These are phyloP conservation scores for Promerops cafer DNA, from an alignment of 2,113 vertebrate species.

Conservation along the genomic window DNA sequence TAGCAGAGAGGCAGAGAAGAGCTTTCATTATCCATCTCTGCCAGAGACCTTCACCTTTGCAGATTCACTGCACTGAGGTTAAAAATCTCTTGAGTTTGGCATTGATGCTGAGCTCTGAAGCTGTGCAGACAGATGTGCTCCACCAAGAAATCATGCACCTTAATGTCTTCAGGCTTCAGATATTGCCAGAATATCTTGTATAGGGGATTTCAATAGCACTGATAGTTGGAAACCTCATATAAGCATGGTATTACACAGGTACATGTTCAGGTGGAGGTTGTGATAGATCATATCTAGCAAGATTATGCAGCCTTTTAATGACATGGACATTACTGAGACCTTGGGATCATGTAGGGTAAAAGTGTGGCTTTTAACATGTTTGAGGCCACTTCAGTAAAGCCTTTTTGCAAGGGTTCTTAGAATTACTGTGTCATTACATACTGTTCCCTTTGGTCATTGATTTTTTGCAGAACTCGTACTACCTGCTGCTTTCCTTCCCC, in stretches of 20 bases:
- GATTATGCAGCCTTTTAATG: background rate
- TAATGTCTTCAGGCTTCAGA: background rate
- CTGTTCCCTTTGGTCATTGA: background rate
- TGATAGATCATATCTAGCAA: background rate
- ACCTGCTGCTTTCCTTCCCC: background rate
- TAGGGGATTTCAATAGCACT: background rate
- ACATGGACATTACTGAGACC: background rate
- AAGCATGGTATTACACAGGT: background rate
- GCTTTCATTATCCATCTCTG: background rate
- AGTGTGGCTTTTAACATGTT: background rate
- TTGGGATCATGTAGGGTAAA: background rate
- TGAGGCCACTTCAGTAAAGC: background rate
- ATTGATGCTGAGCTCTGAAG: background rate
- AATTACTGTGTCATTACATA: background rate
- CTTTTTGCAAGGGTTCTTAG: background rate
- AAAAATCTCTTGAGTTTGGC: background rate
- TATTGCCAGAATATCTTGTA: background rate
- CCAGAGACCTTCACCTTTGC: background rate
- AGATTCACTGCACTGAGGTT: too few species aligned
- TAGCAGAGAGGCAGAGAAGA: background rate
- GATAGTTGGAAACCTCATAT: background rate
- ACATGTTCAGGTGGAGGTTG: background rate
- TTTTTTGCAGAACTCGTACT: background rate
- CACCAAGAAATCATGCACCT: background rate
- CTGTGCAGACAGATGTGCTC: background rate